Percentiles rank a stretch among this genome's conserved stretches.
These are phyloP conservation scores for Oscheius sp. DNA, from an alignment of 2,888 invertebrate species.

Conservation along the genomic window DNA sequence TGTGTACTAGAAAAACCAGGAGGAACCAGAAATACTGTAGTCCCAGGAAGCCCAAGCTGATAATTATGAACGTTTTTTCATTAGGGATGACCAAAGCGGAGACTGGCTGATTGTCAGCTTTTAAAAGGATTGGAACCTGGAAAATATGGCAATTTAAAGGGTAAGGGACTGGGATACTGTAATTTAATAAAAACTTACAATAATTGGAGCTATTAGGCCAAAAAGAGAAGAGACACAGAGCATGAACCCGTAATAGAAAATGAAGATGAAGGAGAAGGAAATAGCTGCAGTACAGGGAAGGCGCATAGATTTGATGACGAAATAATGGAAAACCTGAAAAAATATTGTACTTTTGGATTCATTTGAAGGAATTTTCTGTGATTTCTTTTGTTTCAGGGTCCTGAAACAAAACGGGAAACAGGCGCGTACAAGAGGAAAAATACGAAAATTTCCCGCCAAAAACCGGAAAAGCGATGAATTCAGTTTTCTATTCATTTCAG, in stretches of 20 bases:
- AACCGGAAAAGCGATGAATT: too few relatives aligned
- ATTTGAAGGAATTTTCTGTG: neutral
- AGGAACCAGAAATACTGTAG: slow-evolving; percentile 67
- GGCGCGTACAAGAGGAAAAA: too few relatives aligned
- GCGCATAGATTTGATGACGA: slow-evolving; percentile 63
- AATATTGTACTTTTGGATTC: neutral
- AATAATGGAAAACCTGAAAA: slow-evolving; percentile 63
- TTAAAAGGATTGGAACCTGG: neutral
- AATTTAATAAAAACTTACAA: slow-evolving; percentile 45
- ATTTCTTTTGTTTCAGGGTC: too few relatives aligned
- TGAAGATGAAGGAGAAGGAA: slow-evolving; percentile 61
- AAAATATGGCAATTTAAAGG: neutral
- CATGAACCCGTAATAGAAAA: slow-evolving; percentile 69
- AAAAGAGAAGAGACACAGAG: slow-evolving; percentile 65
- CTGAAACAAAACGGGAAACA: too few relatives aligned
- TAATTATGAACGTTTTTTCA: slow-evolving; percentile 55
- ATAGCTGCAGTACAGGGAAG: slow-evolving; percentile 60
- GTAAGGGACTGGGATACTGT: too few relatives aligned
- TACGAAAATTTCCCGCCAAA: too few relatives aligned
- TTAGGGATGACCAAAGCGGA: slow-evolving; percentile 60
- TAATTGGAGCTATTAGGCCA: slow-evolving; percentile 61
- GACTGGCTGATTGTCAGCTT: slow-evolving; percentile 40
- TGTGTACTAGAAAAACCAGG: slow-evolving; percentile 60
- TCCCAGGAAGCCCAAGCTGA: slow-evolving; percentile 62
- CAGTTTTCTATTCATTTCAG: too few relatives aligned